Base-by-base conservation (phyloP, 2,888 invertebrate species). In the Mamestra brassicae region DNA sequence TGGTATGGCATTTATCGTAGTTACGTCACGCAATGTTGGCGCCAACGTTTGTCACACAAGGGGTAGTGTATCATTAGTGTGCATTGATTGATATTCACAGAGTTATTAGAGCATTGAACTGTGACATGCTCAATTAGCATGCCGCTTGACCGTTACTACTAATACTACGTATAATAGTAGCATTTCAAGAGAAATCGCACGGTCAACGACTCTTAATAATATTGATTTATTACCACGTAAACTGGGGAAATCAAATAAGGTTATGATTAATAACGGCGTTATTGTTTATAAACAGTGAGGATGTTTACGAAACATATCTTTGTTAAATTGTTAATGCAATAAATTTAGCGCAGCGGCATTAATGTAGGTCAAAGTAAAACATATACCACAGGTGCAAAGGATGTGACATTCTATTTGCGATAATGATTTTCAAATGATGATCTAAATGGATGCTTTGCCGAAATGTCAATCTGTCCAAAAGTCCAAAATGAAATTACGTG, bases 61-160 rank as follows among this genome's bases (percentile, higher is more conserved):
- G 42, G 64, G 50, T 70, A 68, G 50, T 50, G 5, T 62, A 78
- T 82, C 15, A 79, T 82, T 83, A 89, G 81, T 84, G 81, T 83
- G 84, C 76, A 74, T 79, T 90, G 88, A 93, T 91, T 90, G 84
- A 81, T 88, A 87, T 86, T 78, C 83, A 74, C 78, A 63, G 83
- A 89, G 87, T 93, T 93, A 95, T 92, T 92, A 87, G 93, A 93
- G 93, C 95, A 93, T 91, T 93, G 93, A 95, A 94, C 93, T 95
- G 93, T 94, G 92, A 94, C 94, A 92, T 76, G 84, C 87, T 76
- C 87, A 87, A 93, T 94, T 93, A 93, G 84, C 89, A 90, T 89
- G 84, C 79, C 71, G 72, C 79, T 77, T 89, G 89, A 89, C 92
- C 90, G 93, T 90, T 92, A 92, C 82, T 36, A 57, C 26, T 57